Base-by-base conservation (phyloP, 37 sponge, comb jelly and placozoan genomes). In the Beroe forskalii region DNA sequence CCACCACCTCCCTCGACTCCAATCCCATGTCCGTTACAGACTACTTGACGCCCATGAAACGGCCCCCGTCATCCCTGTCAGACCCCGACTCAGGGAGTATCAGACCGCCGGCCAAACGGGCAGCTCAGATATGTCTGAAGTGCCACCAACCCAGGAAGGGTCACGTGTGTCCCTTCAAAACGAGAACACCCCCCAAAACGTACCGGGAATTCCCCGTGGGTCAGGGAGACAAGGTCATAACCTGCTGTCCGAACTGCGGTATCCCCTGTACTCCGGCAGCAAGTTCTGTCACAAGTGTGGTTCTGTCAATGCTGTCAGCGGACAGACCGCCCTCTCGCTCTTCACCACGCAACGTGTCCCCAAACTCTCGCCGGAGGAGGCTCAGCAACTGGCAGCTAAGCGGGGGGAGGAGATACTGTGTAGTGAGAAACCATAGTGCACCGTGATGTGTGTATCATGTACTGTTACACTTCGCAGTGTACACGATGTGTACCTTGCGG, bases 1-100 rank as follows among this genome's bases (percentile, higher is more conserved):
- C 55, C 2, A 23, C 40, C 38, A 72, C 76, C 40, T 41, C 86
- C 30, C 9, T 42, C 1, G 86, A 80, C 38, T 37, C 86, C 19
- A 80, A 37, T 23, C 86, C 86, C 86, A 80, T 80, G 86, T 80
- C 86, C 86, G 86, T 80, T 41, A 44, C 86, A 12, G 86, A 80
- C 86, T 80, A 80, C 55, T 37, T 80, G 86, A 80, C 86, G 1
- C 86, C 86, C 86, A 80, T 80, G 86, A 80, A 80, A 44, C 86
- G 86, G 0, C 86, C 86, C 4, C 86, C 86, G 1, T 80, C 86
- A 9, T 80, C 86, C 48, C 44, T 80, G 25, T 80, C 86, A 8
- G 86, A 80, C 48, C 86, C 86, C 9, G 86, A 80, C 55, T 27
- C 24, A 32, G 86, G 86, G 6, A 44, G 55, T 24, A 80, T 80